Base-by-base conservation (phyloP, 2,797 vertebrate genomes). In the Thunnus albacares region DNA sequence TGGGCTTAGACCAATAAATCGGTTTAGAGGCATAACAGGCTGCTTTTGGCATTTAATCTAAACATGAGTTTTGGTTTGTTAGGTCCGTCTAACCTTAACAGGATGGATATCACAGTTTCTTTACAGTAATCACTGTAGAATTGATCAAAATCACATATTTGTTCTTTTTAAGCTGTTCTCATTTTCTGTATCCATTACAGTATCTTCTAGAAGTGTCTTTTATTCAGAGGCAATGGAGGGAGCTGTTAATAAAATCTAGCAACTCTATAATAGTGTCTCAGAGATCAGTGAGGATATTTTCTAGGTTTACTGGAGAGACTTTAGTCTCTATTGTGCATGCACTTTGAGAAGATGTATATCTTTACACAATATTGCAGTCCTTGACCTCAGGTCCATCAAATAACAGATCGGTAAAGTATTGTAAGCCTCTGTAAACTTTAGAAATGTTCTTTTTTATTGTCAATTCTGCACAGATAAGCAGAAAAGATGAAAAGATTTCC, bases 1-100 rank as follows among this genome's bases (percentile, higher is more conserved):
- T 68, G 66, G 66, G 66, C 38, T 61, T 3, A 24, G 5, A 67
- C 59, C 60, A 28, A 70, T 79, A 38, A 57, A 82, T 87, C 78
- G 64, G 75, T 59, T 71, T 13, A n/a, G 18, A 66, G 63, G 26
- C 12, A 22, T 61, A 75, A 55, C 6, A 20, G 60, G 14, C 52
- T 26, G 56, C 75, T 74, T 17, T 33, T 35, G 1, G 10, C 33
- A 59, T 78, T 64, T 61, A 41, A 80, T 45, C 30, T 26, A 26
- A 63, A 61, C 26, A 13, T 8, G 57, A 9, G 26, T 49, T 51
- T 45, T 13, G 53, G 18, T 77, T 57, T 22, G 24, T 69, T 63
- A n/a, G 15, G 35, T 69, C 33, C 20, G 22, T 26, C 20, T 12
- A 52, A 60, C 35, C 10, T 13, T 8, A 41, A 56, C 22, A 9